Conservation (phyloP, 2,888 invertebrate genomes). For the Scrobipalpa costella region DNA sequence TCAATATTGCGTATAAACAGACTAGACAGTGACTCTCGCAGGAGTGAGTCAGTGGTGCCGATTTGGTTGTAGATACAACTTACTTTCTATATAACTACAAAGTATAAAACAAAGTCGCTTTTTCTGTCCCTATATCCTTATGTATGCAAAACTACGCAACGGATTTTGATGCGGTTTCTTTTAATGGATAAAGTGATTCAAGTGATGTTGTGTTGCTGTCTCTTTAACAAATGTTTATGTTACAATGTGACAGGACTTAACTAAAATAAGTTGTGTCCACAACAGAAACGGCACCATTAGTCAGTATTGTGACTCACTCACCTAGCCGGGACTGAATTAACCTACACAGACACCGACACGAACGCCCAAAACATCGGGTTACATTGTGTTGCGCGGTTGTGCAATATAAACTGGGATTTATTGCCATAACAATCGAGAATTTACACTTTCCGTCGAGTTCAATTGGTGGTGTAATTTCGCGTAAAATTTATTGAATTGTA, state of each 20-base stretch:
- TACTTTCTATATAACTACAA: too few species aligned
- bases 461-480: background rate
- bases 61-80: too few species aligned
- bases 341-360: conserved; percentile 28
- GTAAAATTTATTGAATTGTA: background rate
- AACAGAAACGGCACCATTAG: too few species aligned
- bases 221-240: too few species aligned
- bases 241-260: too few species aligned
- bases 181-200: too few species aligned
- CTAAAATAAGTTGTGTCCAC: too few species aligned
- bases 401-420: conserved; percentile 36
- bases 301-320: conserved; percentile 48
- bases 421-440: conserved; percentile 34
- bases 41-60: conserved; percentile 41
- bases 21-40: conserved; percentile 44
- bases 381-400: conserved; percentile 36
- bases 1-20: conserved; percentile 46
- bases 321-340: conserved; percentile 32
- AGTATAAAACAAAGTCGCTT: too few species aligned
- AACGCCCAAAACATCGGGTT: conserved; percentile 36
- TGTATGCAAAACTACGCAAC: too few species aligned
- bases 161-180: too few species aligned
- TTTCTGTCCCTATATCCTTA: too few species aligned
- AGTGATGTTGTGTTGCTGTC: too few species aligned
- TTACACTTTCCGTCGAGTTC: conserved; percentile 28